Evolutionary conservation across 2,888 invertebrate genomes (phyloP).

Genomic region (Lamellibrachia satsuma): DNA sequence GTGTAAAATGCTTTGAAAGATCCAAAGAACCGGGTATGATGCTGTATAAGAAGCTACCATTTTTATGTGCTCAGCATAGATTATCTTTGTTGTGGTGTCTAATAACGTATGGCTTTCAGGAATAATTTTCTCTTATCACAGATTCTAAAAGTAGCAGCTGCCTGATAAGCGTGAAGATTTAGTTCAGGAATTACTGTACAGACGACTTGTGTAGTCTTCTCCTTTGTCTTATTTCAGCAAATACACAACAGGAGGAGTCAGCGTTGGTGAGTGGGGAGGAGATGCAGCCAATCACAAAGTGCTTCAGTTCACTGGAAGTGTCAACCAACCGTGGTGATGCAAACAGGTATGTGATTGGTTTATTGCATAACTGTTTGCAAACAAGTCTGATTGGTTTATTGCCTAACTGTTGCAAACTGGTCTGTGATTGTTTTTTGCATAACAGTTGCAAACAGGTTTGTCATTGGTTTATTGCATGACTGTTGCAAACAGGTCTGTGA

Average conservation of each 20-base stretch:
- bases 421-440: neutral
- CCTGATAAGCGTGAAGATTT: neutral
- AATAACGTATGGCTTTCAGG: neutral
- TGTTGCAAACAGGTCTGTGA: no score
- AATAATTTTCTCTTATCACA: neutral
- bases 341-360: conserved; percentile 48
- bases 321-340: conserved; percentile 59
- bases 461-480: no score
- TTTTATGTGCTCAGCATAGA: no score
- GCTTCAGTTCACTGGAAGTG: conserved; percentile 57
- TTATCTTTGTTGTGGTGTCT: neutral
- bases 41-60: no score
- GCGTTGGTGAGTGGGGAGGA: conserved; percentile 55
- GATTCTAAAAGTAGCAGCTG: neutral
- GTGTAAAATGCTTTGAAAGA: no score
- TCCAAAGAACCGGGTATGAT: no score
- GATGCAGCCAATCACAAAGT: conserved; percentile 54
- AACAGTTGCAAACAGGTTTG: neutral
- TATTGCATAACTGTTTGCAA: neutral
- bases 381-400: neutral
- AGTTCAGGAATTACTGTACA: neutral
- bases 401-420: neutral
- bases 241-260: conserved; percentile 45
- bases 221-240: conserved; percentile 33
- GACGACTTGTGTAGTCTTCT: neutral